Conservation (phyloP, 2,888 invertebrate species). For the Phengaris arion region DNA sequence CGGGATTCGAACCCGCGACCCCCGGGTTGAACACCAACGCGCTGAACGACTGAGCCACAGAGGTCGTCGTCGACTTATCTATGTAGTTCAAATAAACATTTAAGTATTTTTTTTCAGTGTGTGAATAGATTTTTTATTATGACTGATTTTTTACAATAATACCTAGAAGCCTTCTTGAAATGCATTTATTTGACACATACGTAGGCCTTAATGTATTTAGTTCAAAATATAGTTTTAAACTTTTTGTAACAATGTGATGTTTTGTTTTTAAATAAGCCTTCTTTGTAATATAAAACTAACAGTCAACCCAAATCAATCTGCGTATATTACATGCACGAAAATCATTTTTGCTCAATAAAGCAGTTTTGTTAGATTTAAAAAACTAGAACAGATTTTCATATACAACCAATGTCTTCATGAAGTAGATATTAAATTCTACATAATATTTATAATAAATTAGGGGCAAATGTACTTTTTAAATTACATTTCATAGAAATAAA, state of each 20-base stretch:
- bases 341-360: conserved; percentile 49
- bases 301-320: not conserved
- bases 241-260: not conserved
- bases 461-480: not conserved
- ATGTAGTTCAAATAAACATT: not conserved
- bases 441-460: not conserved
- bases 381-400: conserved; percentile 43
- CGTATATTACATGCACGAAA: conserved; percentile 21
- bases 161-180: not conserved
- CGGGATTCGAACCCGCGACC: too few species aligned
- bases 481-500: not conserved
- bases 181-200: not conserved
- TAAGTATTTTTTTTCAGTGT: not conserved
- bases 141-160: not conserved
- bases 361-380: conserved; percentile 36
- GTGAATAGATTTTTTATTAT: not conserved
- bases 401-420: conserved; percentile 45
- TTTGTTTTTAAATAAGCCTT: not conserved
- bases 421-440: not conserved
- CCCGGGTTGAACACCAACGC: too few species aligned
- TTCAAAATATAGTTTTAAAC: not conserved
- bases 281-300: not conserved
- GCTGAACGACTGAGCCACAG: too few species aligned
- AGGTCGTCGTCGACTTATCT: not conserved
- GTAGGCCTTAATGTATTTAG: not conserved